Evolutionary conservation across 2,888 invertebrate genomes (phyloP), one percentile per base, ranked within the genome.

Genomic region (Microctonus hyperodae): DNA sequence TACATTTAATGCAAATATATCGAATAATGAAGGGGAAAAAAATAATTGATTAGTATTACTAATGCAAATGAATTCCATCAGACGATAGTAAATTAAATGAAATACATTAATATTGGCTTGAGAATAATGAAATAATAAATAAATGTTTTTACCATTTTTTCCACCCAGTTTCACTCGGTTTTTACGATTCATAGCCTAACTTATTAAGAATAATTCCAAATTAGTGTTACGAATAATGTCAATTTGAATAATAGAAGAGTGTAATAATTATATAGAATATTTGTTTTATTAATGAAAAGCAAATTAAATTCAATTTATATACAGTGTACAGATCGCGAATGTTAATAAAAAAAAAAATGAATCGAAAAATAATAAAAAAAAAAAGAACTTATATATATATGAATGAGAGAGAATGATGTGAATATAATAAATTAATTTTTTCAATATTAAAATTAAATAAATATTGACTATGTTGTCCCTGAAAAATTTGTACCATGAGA

Each of bases 151-250:
- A 44, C 16, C 1, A 44, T 44, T 6, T 16, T 16, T 44, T 20
- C 20, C 4, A 16, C 16, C 44, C 4, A 16, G 1, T 44, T 16
- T 51, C 31, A 25, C 33, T 58, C 51, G 23, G n/a, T 65, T 63
- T 28, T 28, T 16, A 64, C 50, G 37, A 44, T 20, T 65, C 20
- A 35, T 23, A 69, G 56, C 65, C 61, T 58, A 65, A 56, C 53
- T 25, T 50, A 58, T 62, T 48, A 48, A 51, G n/a, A 65, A 69
- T 64, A 37, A 70, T 69, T 70, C 60, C 61, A 58, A 65, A 69
- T 67, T 63, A 69, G 67, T 37, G 64, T 65, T 67, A 64, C 59
- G 64, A 61, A 69, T 28, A 37, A 70, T 48, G 67, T 70, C 71
- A 69, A 71, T 69, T 67, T 69, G 33, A 67, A 60, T 65, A 67